Conservation (phyloP, 2,113 vertebrate genomes). For the Spheniscus mendiculus region DNA sequence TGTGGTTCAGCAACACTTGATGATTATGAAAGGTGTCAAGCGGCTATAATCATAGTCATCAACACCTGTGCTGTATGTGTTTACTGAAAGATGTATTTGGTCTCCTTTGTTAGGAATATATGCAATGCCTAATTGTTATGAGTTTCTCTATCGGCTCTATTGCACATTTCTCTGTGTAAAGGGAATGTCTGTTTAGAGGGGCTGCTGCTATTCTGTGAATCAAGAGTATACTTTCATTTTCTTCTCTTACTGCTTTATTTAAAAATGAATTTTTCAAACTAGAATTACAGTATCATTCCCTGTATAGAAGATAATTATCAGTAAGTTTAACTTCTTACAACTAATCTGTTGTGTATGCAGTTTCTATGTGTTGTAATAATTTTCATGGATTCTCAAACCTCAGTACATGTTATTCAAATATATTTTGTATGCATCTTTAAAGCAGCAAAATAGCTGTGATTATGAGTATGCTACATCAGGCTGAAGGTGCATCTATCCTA, state of each 20-base stretch:
- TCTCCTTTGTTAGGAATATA: neutral
- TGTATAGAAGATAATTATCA: neutral
- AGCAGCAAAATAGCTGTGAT: neutral
- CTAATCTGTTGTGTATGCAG: neutral
- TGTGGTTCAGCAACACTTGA: neutral
- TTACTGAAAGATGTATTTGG: neutral
- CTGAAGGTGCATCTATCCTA: neutral
- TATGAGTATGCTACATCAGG: neutral
- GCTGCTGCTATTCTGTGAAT: neutral
- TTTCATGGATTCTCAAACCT: neutral
- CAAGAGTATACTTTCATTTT: neutral
- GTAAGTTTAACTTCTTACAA: neutral
- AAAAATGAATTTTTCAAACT: neutral
- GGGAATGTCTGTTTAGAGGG: neutral
- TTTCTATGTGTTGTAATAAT: neutral
- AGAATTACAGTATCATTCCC: neutral
- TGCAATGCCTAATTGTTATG: neutral
- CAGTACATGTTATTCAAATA: neutral
- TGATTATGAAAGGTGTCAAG: conserved; percentile 14
- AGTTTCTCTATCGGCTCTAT: neutral
- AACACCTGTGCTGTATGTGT: neutral
- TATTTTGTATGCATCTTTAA: neutral
- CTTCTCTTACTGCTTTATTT: neutral
- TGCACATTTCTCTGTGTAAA: neutral
- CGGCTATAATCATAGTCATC: neutral